Base-by-base conservation (phyloP, 2,113 vertebrate genomes). In the Agapornis roseicollis region DNA sequence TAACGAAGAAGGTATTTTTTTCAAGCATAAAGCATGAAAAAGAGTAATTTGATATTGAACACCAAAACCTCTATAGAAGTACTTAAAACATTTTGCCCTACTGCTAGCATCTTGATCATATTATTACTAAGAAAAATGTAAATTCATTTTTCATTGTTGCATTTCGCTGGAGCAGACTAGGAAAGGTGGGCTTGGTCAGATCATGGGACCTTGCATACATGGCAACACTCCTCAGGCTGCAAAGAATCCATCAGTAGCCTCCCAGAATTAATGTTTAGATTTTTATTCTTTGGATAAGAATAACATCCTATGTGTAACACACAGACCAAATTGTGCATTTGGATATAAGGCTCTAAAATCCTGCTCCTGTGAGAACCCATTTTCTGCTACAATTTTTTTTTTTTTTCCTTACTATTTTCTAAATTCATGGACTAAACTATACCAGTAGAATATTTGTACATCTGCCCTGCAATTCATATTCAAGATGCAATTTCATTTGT, bases 121-220 rank as follows among this genome's bases (percentile, higher is more conserved):
- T 66, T 17, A 25, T 23, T 46, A 56, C 56, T 52, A n/a, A 76
- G 78, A 60, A 70, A 47, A 61, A 64, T 4, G 29, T 8, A 33
- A 52, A 66, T 20, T 35, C n/a, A 14, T 63, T 79, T 89, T 35
- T 42, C 2, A 1, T 31, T 39, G 27, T 1, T 41, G 18, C 29
- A 9, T 50, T 42, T 82, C 35, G 25, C 24, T 24, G 31, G 22
- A 17, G 82, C 42, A 58, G 74, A 29, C 10, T 3, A 17, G 64
- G 73, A 47, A 79, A 79, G 44, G 46, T 33, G 35, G 53, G 19
- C n/a, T 56, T 2, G 1, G 64, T 10, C 37, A 29, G 46, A n/a
- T 22, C 0, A 1, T 8, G 28, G 39, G 23, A 56, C 50, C 17
- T 35, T 3, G 11, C 3, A 17, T 17, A 61, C 27, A 6, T 1